These are phyloP conservation scores for Siniperca knerii DNA, from an alignment of 2,113 vertebrate species.

Conservation along the genomic window DNA sequence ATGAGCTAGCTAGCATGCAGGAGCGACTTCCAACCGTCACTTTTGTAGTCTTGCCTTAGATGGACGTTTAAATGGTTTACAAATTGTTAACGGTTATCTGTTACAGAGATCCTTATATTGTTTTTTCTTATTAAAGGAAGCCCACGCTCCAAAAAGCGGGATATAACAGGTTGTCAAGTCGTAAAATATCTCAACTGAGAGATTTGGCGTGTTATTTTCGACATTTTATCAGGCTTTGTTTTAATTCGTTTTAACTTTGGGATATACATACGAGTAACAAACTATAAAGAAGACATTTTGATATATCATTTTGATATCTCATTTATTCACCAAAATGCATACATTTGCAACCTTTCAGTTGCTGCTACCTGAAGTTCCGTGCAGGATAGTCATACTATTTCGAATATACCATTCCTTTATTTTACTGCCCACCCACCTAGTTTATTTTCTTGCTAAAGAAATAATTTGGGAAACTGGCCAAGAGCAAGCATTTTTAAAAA, in stretches of 20 bases:
- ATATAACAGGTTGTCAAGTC: too few species aligned
- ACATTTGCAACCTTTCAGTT: background rate
- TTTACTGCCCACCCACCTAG: background rate
- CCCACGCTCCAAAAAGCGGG: too few species aligned
- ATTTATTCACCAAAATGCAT: background rate
- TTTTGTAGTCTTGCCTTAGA: constrained; percentile 32
- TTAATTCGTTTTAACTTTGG: background rate
- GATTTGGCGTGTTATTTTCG: background rate
- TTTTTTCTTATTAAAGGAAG: too few species aligned
- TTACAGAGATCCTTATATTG: too few species aligned
- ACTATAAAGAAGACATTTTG: background rate
- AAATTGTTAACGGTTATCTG: background rate
- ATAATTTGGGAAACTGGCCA: background rate
- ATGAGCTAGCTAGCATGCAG: background rate
- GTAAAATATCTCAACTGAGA: background rate
- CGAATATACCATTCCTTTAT: background rate
- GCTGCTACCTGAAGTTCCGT: background rate
- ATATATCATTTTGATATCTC: background rate
- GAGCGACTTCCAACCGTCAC: background rate
- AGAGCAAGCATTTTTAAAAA: background rate
- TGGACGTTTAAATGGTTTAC: constrained; percentile 9
- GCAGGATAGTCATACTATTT: too few species aligned
- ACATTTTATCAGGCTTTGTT: background rate
- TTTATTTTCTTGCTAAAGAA: background rate
- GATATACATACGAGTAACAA: background rate